Evolutionary conservation across 2,113 vertebrate species (phyloP).

Genomic region (Podarcis cretensis): DNA sequence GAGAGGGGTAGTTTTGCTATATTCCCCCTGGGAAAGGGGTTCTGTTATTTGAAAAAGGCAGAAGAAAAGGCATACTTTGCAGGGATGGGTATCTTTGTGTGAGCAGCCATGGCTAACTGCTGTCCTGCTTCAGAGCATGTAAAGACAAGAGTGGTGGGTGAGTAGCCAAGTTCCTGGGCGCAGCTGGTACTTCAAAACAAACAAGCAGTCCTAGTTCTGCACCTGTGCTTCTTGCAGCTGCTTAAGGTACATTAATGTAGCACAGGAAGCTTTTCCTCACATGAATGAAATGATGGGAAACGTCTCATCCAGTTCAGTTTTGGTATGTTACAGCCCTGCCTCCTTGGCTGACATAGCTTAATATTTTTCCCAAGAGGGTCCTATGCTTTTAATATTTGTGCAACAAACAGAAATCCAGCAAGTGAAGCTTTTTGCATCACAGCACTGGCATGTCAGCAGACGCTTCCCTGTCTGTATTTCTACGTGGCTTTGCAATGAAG

Average conservation of each 20-base stretch:
- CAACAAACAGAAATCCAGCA: not conserved
- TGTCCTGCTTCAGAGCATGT: not conserved
- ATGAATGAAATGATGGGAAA: not conserved
- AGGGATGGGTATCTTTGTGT: too few relatives aligned
- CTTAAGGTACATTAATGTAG: not conserved
- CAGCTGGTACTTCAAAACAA: not conserved
- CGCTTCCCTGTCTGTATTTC: not conserved
- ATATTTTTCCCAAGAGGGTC: too few relatives aligned
- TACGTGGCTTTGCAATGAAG: not conserved
- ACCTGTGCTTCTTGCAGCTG: not conserved
- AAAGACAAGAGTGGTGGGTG: not conserved
- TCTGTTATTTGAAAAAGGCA: not conserved
- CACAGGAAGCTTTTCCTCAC: not conserved
- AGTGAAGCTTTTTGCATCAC: not conserved
- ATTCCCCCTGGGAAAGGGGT: not conserved
- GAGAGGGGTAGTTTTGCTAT: not conserved
- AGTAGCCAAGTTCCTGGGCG: not conserved
- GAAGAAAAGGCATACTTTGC: not conserved
- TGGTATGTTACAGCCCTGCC: not conserved
- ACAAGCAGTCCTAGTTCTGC: not conserved
- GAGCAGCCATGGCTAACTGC: not conserved
- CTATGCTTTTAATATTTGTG: not conserved
- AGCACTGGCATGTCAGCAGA: not conserved
- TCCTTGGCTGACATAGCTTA: not conserved
- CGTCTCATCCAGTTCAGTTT: not conserved